Conservation (phyloP, 1,140 invertebrate genomes). For the Brachionus paranguensis region DNA sequence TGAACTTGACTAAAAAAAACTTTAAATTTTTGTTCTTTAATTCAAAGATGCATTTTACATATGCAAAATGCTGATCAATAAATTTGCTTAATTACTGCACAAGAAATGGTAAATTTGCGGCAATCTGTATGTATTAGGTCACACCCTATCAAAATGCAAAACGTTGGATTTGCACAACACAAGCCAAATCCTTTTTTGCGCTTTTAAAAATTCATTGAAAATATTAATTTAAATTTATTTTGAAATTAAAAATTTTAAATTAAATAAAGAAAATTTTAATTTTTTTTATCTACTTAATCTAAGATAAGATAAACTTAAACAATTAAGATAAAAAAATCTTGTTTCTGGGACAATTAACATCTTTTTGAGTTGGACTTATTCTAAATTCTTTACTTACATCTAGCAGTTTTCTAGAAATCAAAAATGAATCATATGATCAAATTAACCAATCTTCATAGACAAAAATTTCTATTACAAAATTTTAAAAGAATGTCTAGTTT, state of each 20-base stretch:
- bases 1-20: too few species aligned
- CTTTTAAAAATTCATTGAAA: neutral
- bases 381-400: neutral
- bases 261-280: neutral
- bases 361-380: neutral
- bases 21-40: too few species aligned
- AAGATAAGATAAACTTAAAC: neutral
- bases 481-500: constrained; percentile 36
- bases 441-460: neutral
- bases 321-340: neutral
- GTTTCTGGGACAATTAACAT: neutral
- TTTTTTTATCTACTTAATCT: neutral
- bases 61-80: too few species aligned
- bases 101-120: neutral
- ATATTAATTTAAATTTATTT: neutral
- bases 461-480: neutral
- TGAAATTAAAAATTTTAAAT: neutral
- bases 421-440: constrained; percentile 36
- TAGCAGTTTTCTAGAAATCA: neutral
- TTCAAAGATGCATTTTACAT: too few species aligned
- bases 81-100: neutral
- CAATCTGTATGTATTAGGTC: neutral
- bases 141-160: neutral
- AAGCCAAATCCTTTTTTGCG: neutral
- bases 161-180: neutral